Evolutionary conservation across 2,113 vertebrate species (phyloP).

Genomic region (Furnarius figulus): DNA sequence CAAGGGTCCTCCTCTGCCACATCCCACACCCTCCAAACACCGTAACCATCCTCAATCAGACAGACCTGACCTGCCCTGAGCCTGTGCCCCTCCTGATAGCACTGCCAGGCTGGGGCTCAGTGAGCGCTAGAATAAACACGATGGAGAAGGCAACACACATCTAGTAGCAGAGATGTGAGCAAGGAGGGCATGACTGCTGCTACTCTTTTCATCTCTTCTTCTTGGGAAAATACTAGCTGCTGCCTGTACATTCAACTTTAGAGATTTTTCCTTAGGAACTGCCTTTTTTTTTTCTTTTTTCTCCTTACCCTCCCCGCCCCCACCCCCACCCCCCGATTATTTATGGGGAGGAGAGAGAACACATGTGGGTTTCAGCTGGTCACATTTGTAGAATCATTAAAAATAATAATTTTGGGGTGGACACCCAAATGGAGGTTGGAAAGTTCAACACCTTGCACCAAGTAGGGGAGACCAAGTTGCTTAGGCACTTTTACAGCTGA

Average conservation of each 20-base stretch:
- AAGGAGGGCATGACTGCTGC: neutral
- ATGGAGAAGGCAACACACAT: neutral
- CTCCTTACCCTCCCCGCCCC: too few relatives aligned
- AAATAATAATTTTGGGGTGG: neutral
- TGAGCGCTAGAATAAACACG: rapidly evolving
- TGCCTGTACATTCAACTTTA: neutral
- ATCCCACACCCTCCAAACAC: neutral
- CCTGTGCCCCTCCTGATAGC: neutral
- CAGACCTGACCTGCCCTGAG: neutral
- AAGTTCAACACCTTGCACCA: neutral
- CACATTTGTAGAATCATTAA: neutral
- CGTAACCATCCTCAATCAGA: rapidly evolving
- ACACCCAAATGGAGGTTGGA: neutral
- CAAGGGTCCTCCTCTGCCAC: neutral
- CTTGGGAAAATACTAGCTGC: neutral
- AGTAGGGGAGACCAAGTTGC: neutral
- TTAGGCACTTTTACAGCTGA: neutral
- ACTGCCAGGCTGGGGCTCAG: rapidly evolving
- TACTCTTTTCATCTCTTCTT: neutral
- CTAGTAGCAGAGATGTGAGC: rapidly evolving
- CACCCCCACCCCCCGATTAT: too few relatives aligned
- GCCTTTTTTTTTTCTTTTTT: neutral
- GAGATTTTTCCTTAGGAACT: neutral
- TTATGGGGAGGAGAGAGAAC: too few relatives aligned
- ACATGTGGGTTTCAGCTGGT: neutral